Evolutionary conservation across 2,113 vertebrate genomes (phyloP).

Genomic region (Pseudonaja textilis): DNA sequence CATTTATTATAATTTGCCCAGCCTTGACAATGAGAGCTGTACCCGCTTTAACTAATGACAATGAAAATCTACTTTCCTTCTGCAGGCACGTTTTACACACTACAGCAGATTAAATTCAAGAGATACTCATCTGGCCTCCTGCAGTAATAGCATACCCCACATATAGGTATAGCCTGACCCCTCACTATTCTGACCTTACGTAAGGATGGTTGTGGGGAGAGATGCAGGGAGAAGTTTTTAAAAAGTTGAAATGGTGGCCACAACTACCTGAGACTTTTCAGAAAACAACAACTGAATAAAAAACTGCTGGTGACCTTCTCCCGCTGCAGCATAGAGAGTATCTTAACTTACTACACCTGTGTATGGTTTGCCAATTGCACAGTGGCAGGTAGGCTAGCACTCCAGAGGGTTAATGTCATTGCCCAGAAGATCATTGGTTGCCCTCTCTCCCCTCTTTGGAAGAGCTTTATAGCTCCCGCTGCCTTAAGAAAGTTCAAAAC

Average conservation of each 20-base stretch:
- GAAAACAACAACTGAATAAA: too few relatives aligned
- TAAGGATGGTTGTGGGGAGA: not conserved
- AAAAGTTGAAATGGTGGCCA: not conserved
- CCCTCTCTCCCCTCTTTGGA: too few relatives aligned
- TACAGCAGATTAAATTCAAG: not conserved
- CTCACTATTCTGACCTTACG: not conserved
- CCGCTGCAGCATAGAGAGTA: too few relatives aligned
- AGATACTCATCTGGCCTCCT: not conserved
- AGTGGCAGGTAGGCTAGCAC: too few relatives aligned
- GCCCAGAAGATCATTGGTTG: too few relatives aligned
- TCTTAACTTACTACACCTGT: too few relatives aligned
- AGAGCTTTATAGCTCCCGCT: too few relatives aligned
- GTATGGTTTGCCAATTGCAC: too few relatives aligned
- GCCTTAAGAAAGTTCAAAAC: too few relatives aligned
- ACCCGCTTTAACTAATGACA: constrained; percentile 37
- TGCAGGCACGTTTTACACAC: accelerated
- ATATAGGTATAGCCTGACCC: not conserved
- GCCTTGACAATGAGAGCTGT: constrained; percentile 36
- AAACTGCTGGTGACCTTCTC: too few relatives aligned
- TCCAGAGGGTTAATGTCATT: too few relatives aligned
- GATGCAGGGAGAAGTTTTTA: not conserved
- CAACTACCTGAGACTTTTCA: not conserved
- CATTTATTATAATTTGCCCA: constrained; percentile 53
- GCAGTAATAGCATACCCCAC: accelerated
- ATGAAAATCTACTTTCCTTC: constrained; percentile 7